Evolutionary conservation across 2,888 invertebrate genomes (phyloP), one percentile per base, ranked within the genome.

Genomic region (Scaptomyza cyrtandrae): DNA sequence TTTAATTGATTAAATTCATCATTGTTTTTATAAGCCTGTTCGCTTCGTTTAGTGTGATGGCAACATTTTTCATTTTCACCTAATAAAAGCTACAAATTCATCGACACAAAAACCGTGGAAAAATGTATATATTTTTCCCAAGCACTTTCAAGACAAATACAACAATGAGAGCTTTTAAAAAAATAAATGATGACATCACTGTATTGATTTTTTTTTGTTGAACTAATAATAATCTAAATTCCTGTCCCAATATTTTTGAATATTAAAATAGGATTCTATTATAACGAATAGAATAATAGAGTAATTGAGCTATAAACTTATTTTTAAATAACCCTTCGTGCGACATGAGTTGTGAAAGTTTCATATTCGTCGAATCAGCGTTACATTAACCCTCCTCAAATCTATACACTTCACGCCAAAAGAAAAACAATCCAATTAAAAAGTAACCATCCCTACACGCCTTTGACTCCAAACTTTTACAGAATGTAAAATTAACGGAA

Each of bases 1-100:
- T 78, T 73, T 69, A 75, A 78, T 78, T 78, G 79, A 78, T 78
- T 78, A 75, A 78, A 78, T 71, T 79, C 67, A 69, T 75, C 65
- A 69, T 65, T 73, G 73, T 75, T 73, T 76, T 75, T 76, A 58
- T 76, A 61, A 60, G 60, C 48, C 62, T 43, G 45, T 55, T 63
- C 50, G 46, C 35, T 27, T 0, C 37, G 35, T 16, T 37, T 55
- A 46, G 41, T 50, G 43, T n/a, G 14, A 19, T 11, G 55, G 49
- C 62, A 39, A 13, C 10, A 16, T 73, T 63, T 46, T 48, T 62
- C 71, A 62, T 75, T 75, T 71, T 41, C 63, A 76, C 71, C 60
- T 61, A 72, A 76, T 76, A 60, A 64, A 56, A 60, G 37, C 52
- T 35, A 70, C 70, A 70, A 71, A 70, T 71, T 64, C 52, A 59